These are phyloP conservation scores for Synanthedon andrenaeformis DNA, from an alignment of 2,888 invertebrate genomes.

Conservation along the genomic window DNA sequence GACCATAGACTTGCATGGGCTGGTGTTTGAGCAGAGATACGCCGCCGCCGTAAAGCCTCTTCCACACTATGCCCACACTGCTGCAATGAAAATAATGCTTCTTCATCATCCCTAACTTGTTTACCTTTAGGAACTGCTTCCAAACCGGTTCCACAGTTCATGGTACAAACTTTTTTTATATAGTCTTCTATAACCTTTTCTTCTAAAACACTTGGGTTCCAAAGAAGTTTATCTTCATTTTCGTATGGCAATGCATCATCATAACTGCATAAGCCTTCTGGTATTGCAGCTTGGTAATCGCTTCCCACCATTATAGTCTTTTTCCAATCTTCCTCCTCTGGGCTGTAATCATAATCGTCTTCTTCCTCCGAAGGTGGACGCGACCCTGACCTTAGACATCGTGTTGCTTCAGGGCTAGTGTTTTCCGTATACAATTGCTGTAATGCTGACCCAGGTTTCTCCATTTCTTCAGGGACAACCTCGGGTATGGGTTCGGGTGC, in stretches of 20 bases:
- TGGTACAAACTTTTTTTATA: slow-evolving; percentile 72
- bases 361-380: slow-evolving; percentile 85
- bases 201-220: slow-evolving; percentile 87
- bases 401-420: slow-evolving; percentile 51
- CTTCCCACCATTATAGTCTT: slow-evolving; percentile 96
- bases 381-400: slow-evolving; percentile 72
- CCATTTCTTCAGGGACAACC: slow-evolving; percentile 45
- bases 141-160: slow-evolving; percentile 51
- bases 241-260: slow-evolving; percentile 95
- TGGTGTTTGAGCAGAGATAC: slow-evolving; percentile 77
- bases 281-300: slow-evolving; percentile 93
- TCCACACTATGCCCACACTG: slow-evolving; percentile 97
- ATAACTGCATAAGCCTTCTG: slow-evolving; percentile 91
- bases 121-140: slow-evolving; percentile 77
- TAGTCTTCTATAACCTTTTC: slow-evolving; percentile 84
- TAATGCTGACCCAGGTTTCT: slow-evolving; percentile 61
- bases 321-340: slow-evolving; percentile 90
- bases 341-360: slow-evolving; percentile 85
- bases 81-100: slow-evolving; percentile 88
- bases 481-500: slow-evolving; percentile 38
- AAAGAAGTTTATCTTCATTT: slow-evolving; percentile 93
- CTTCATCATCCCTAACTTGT: slow-evolving; percentile 88
- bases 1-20: slow-evolving; percentile 91
- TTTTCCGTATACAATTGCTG: slow-evolving; percentile 54
- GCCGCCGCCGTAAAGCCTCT: slow-evolving; percentile 86